Conservation (phyloP, 2,797 vertebrate species). For the Molossus molossus region DNA sequence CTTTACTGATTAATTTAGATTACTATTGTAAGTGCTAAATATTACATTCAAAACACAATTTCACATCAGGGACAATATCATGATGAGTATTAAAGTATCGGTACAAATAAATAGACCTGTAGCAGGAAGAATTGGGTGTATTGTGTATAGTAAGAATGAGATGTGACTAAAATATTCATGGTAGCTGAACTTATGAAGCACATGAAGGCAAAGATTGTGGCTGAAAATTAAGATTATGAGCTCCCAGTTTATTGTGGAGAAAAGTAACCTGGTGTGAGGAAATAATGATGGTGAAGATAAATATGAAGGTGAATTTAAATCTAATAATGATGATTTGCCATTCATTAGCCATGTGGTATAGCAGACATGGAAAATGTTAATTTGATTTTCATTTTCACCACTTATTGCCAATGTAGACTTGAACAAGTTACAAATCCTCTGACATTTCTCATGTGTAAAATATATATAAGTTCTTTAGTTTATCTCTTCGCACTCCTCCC, state of each 20-base stretch:
- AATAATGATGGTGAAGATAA: not conserved
- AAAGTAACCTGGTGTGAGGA: not conserved
- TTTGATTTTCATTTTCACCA: not conserved
- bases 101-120: not conserved
- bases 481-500: too few species aligned
- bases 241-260: not conserved
- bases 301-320: not conserved
- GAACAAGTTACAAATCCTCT: not conserved
- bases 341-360: not conserved
- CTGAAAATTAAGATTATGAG: not conserved
- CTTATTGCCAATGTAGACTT: not conserved
- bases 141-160: not conserved
- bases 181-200: not conserved
- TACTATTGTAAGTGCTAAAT: not conserved
- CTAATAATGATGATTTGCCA: not conserved
- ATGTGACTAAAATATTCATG: not conserved
- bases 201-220: not conserved
- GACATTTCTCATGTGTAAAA: not conserved
- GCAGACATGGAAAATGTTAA: not conserved
- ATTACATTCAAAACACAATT: conserved; percentile 20
- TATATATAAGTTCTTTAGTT: not conserved
- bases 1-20: not conserved
- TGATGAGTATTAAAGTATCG: not conserved
- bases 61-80: not conserved
- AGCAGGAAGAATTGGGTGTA: not conserved